Evolutionary conservation across 2,113 vertebrate species (phyloP), one percentile per base, ranked within the genome.

Genomic region (Cromileptes altivelis): DNA sequence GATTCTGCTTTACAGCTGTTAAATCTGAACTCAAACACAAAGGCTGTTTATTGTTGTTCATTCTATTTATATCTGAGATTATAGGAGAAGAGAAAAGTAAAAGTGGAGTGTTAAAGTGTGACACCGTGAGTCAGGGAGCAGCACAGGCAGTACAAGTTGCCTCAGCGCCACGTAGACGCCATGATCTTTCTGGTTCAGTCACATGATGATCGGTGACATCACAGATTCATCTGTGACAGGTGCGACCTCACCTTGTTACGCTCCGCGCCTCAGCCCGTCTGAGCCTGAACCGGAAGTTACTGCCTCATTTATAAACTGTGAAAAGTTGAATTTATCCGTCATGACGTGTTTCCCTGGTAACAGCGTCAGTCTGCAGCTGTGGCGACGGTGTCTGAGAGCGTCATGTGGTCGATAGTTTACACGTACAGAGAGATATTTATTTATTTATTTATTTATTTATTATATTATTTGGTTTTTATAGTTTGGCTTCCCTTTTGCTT

Each of bases 111-210:
- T 4, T 0, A 2, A 53, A 0, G 12, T 0, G 2, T 17, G 55
- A 21, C 70, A 89, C 89, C 92, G 57, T 80, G 0, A 89, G 4
- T 37, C 4, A 85, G 8, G 50, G 0, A 4, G 37, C 2, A 1
- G 4, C 13, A 9, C 4, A 0, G 11, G 3, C 0, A 3, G 0
- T 1, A 7, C 11, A 53, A 0, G 0, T 0, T 0, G 1, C 0
- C 0, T 1, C 8, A 12, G 61, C 69, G 81, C 84, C 63, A 25
- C 55, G 0, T 9, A n/a, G n/a, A n/a, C 27, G 2, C 2, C 49
- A 0, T 15, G 92, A 95, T 94, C 86, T 80, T 95, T 93, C 82
- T 53, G 75, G 92, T 91, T 94, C 93, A 94, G 74, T 40, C 19
- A 18, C 0, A 0, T 95, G 94, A 95, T 95, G 94, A 95, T 75